A percentile compares a stretch with the other conserved stretches of the same genome.
These are phyloP conservation scores for Drosophila prostipennis DNA, from an alignment of 2,888 invertebrate species.

Conservation along the genomic window DNA sequence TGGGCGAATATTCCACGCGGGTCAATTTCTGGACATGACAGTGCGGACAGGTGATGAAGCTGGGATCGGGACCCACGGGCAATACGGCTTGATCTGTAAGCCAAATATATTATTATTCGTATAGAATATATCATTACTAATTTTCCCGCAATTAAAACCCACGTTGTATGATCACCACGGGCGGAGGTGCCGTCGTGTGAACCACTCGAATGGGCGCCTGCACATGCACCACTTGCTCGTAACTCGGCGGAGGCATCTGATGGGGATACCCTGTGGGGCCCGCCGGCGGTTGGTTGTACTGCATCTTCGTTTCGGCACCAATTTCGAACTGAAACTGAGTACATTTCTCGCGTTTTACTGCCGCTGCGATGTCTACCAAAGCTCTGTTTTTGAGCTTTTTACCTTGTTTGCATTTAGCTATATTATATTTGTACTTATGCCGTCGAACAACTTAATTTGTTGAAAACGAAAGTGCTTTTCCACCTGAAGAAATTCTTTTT, in stretches of 20 bases:
- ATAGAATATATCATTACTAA: background rate
- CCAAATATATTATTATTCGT: background rate
- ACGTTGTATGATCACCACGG: conserved; percentile 82
- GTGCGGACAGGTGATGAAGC: conserved; percentile 77
- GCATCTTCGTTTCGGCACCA: conserved; percentile 21
- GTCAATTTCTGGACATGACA: conserved; percentile 80
- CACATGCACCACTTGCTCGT: conserved; percentile 77
- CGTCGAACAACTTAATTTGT: conserved; percentile 8
- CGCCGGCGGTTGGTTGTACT: conserved; percentile 36
- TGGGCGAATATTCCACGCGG: conserved; percentile 80
- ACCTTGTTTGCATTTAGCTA: background rate
- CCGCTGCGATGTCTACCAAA: conserved; percentile 7
- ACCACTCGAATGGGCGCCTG: conserved; percentile 19
- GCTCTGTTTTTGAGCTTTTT: conserved; percentile 19
- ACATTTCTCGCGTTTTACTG: background rate
- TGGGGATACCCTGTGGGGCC: conserved; percentile 25
- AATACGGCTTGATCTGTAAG: conserved; percentile 65
- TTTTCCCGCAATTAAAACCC: conserved; percentile 43
- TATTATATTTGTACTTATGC: background rate
- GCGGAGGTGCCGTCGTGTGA: conserved; percentile 39
- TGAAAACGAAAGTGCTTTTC: background rate
- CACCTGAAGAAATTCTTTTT: background rate
- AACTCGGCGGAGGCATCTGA: conserved; percentile 70
- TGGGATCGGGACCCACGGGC: conserved; percentile 79
- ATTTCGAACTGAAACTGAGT: conserved; percentile 18